Percentiles rank a stretch among this genome's conserved stretches.
These are phyloP conservation scores for Indri indri DNA, from an alignment of 2,113 vertebrate genomes.

Conservation along the genomic window DNA sequence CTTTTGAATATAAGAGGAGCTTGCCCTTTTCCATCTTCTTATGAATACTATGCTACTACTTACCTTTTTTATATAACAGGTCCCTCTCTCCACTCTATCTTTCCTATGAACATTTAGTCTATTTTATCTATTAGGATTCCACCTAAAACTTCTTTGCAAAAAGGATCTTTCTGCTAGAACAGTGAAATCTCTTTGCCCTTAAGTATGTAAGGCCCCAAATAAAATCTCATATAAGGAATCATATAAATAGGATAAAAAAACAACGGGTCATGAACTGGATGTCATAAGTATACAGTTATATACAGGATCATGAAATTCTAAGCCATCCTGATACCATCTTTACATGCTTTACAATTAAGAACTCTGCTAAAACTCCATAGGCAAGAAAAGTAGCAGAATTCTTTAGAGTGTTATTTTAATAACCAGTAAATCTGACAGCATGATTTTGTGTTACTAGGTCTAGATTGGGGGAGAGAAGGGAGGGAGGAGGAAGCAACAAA, in stretches of 20 bases:
- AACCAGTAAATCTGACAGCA: slow-evolving; percentile 39
- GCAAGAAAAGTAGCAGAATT: slow-evolving; percentile 36
- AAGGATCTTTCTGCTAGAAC: not conserved
- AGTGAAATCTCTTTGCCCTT: not conserved
- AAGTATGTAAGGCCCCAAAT: not conserved
- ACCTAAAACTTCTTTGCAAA: not conserved
- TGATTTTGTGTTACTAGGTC: slow-evolving; percentile 67
- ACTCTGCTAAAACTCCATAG: slow-evolving; percentile 14
- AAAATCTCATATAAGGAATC: slow-evolving; percentile 4
- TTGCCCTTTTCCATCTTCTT: not conserved
- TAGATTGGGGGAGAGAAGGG: not conserved
- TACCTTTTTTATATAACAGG: not conserved
- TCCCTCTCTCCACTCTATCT: not conserved
- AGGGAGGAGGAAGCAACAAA: slow-evolving; percentile 66
- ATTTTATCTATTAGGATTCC: not conserved
- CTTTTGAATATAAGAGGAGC: not conserved
- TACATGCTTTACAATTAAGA: slow-evolving; percentile 36
- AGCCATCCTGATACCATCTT: not conserved
- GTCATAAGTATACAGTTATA: not conserved
- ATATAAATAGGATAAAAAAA: slow-evolving; percentile 10
- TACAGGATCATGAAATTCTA: not conserved
- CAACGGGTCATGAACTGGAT: not conserved
- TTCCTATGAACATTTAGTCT: not conserved
- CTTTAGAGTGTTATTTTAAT: slow-evolving; percentile 57
- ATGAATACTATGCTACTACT: not conserved